These are phyloP conservation scores for Stegostoma tigrinum DNA, from an alignment of 2,113 vertebrate species.

Conservation along the genomic window DNA sequence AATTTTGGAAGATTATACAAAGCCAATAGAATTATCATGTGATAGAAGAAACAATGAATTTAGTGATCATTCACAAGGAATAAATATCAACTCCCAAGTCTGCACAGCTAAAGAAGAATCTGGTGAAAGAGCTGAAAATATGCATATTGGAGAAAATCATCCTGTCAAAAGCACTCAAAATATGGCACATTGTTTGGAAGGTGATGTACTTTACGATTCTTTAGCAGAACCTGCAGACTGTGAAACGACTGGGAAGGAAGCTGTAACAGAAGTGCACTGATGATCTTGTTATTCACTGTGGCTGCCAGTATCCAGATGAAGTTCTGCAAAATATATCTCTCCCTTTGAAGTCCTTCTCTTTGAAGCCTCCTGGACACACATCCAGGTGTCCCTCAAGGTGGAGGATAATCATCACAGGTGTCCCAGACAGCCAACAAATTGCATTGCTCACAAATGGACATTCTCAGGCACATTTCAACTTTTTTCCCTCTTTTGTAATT, in stretches of 20 bases:
- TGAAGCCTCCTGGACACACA: no score
- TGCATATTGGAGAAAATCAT: background rate
- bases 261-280: conserved; percentile 36
- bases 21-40: conserved; percentile 42
- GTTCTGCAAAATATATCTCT: background rate
- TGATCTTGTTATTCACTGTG: conserved; percentile 37
- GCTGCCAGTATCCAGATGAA: conserved; percentile 39
- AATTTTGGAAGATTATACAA: conserved; percentile 55
- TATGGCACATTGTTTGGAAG: conserved; percentile 43
- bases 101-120: no score
- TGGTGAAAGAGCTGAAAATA: background rate
- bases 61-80: background rate
- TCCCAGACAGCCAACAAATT: no score
- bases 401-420: no score
- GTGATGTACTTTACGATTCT: conserved; percentile 38
- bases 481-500: no score
- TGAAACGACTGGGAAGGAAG: background rate
- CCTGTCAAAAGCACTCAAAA: background rate
- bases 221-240: conserved; percentile 38
- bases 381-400: no score
- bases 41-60: background rate
- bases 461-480: no score
- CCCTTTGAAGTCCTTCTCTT: no score
- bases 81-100: background rate
- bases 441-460: no score